These are phyloP conservation scores for Caenorhabditis briggsae DNA, from an alignment of 1,140 invertebrate genomes.

Conservation along the genomic window DNA sequence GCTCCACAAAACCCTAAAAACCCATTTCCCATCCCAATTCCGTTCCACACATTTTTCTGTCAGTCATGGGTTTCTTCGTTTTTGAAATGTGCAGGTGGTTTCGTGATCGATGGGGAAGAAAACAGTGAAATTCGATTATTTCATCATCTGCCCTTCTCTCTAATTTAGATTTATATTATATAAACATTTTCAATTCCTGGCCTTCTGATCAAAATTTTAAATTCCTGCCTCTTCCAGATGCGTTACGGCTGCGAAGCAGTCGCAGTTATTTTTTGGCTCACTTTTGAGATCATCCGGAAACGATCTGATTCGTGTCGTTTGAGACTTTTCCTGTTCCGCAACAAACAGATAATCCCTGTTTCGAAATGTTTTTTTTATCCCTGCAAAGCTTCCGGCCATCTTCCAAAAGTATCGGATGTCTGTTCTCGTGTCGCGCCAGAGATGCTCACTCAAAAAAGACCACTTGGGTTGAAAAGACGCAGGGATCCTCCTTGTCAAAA, in stretches of 20 bases:
- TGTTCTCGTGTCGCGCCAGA: constrained; percentile 19
- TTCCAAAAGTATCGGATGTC: constrained; percentile 46
- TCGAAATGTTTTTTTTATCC: constrained; percentile 22
- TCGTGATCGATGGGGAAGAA: not conserved
- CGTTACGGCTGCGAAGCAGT: too few species aligned
- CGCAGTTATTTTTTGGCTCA: too few species aligned
- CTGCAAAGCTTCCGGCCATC: constrained; percentile 46
- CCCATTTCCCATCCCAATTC: constrained; percentile 24
- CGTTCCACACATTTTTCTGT: not conserved
- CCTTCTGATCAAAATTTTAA: not conserved
- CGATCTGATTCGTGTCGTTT: constrained; percentile 5
- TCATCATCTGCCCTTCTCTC: not conserved
- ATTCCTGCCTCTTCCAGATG: not conserved
- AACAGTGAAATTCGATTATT: constrained; percentile 8
- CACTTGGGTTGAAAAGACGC: not conserved
- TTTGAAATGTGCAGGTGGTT: constrained; percentile 37
- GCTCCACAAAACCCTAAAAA: constrained; percentile 12
- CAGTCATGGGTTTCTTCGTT: not conserved
- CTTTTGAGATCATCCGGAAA: not conserved
- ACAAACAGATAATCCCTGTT: constrained; percentile 52
- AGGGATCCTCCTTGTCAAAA: constrained; percentile 31
- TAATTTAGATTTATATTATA: not conserved
- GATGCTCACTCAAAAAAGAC: constrained; percentile 5
- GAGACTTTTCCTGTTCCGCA: constrained; percentile 46
- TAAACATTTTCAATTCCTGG: constrained; percentile 24